These are phyloP conservation scores for Mystacides longicornis DNA, from an alignment of 2,888 invertebrate genomes.

Conservation along the genomic window DNA sequence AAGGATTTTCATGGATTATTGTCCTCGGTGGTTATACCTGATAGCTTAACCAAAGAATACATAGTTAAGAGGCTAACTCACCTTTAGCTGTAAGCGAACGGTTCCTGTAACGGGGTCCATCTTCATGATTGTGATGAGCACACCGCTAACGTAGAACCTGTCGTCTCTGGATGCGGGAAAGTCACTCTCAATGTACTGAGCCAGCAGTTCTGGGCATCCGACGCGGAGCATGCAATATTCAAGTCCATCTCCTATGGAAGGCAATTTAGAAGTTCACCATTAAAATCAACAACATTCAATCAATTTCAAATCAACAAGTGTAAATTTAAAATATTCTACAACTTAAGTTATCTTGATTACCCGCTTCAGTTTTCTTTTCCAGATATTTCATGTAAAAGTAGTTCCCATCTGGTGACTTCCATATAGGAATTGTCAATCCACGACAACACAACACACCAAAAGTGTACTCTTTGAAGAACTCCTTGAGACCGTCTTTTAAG, in stretches of 20 bases:
- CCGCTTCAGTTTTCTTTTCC: not conserved
- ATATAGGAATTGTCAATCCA: not conserved
- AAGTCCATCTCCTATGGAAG: not conserved
- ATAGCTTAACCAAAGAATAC: too few species aligned
- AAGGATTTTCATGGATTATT: too few species aligned
- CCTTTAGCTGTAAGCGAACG: conserved; percentile 11
- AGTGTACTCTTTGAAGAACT: not conserved
- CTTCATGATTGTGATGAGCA: conserved; percentile 7
- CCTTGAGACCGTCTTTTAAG: not conserved
- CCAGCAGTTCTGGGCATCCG: conserved; percentile 6
- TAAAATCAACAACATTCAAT: not conserved
- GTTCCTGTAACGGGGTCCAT: conserved; percentile 9
- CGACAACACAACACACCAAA: not conserved
- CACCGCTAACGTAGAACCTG: conserved; percentile 10
- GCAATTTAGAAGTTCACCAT: too few species aligned
- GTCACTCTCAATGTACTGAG: conserved; percentile 13
- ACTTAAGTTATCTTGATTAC: not conserved
- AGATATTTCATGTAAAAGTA: not conserved
- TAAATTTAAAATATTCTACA: not conserved
- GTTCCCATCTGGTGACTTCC: not conserved
- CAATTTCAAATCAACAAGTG: too few species aligned
- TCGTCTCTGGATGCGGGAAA: conserved; percentile 15
- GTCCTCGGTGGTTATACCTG: too few species aligned
- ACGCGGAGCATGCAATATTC: conserved; percentile 11
- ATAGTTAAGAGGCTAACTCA: not conserved